Base-by-base conservation (phyloP, 2,888 invertebrate species). In the Agriopis marginaria region DNA sequence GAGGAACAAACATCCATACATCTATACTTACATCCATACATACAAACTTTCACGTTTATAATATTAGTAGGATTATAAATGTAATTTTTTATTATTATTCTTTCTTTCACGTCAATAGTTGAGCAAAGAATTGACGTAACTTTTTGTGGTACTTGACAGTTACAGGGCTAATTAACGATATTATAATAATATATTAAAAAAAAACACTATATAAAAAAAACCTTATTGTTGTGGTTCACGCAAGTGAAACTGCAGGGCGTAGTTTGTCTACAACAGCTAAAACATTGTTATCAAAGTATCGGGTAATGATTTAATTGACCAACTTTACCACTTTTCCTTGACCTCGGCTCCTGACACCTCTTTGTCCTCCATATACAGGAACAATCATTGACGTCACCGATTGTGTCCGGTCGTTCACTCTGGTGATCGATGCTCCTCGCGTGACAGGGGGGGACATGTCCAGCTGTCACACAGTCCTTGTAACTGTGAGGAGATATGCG, bases 371-470 rank as follows among this genome's bases (percentile, higher is more conserved):
- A 65, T 72, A 74, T 69, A 23, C 17, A 53, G 72, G 67, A 63
- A 73, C 74, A 74, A 73, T 73, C 59, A 56, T 55, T 70, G 76
- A 82, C 76, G 77, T 73, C 74, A 75, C 67, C 80, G 60, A 64
- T 64, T 64, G 68, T 68, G 42, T 76, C 79, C 81, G 90, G 90
- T 90, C 90, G 78, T 89, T 89, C 86, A 88, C 89, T 40, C 47
- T 82, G 62, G 77, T 87, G 89, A 90, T 87, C 85, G 89, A 90
- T 88, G 81, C 82, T 73, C 63, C 75, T 73, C 77, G 87, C 90
- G 90, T 89, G 89, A 78, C 62, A 14, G 17, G 59, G 63, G 55
- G 44, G 53, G 63, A 62, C 47, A n/a, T 55, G 50, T 14, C 51
- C 40, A 40, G 23, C 62, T 1, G 45, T 40, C 60, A 23, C 17